A percentile compares a stretch with the other conserved stretches of the same genome.
phyloP scores from a whole-genome alignment of 2,888 invertebrate species.

The Bursaphelenchus okinawaensis region DNA sequence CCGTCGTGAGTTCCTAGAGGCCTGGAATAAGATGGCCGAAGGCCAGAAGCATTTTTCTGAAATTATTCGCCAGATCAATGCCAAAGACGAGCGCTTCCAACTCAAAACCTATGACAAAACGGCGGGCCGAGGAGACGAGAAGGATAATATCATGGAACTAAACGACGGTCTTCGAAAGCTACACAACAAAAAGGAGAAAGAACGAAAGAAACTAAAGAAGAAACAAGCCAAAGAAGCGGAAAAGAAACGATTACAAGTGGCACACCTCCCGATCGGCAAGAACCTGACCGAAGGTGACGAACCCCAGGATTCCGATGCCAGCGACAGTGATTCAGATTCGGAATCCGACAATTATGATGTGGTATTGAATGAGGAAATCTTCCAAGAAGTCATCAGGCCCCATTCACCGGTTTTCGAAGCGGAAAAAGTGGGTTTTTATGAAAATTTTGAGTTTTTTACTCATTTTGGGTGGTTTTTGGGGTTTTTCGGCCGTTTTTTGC shows the following conservation, averaged over 20 bases:
- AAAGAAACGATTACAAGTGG: no score
- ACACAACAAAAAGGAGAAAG: background rate
- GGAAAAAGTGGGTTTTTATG: no score
- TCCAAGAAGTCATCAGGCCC: no score
- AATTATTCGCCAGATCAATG: background rate
- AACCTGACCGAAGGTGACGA: background rate
- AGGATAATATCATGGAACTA: background rate
- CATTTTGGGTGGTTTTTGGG: no score
- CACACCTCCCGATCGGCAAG: no score
- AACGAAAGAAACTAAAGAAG: background rate
- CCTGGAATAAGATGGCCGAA: background rate
- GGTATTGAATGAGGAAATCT: no score
- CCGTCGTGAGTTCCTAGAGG: background rate
- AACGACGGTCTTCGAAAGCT: background rate
- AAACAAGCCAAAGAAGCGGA: background rate
- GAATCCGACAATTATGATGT: no score
- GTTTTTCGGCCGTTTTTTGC: no score
- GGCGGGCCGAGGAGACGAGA: background rate
- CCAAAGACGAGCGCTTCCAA: background rate
- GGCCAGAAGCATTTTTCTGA: background rate
- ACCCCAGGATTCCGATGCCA: background rate
- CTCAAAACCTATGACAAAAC: background rate
- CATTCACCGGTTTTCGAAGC: no score
- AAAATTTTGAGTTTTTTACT: no score
- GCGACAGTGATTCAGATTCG: no score